Percentiles rank a stretch among this genome's conserved stretches.
Conservation (phyloP, 2,113 vertebrate genomes). For the Piprites chloris region DNA sequence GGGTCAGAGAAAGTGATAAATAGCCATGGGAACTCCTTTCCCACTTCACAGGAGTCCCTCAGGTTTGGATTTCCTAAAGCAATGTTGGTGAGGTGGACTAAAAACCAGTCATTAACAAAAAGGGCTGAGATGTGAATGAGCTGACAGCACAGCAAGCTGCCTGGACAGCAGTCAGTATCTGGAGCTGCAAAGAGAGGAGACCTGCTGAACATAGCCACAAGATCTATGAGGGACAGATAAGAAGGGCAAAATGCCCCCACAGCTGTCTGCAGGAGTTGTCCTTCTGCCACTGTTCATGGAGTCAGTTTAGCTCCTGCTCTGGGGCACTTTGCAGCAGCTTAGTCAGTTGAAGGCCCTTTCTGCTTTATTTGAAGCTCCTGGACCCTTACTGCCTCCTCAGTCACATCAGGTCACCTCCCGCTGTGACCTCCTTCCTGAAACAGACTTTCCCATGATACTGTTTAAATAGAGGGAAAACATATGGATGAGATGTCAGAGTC, state of each 20-base stretch:
- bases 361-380: not conserved
- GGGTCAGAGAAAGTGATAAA: not conserved
- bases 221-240: accelerated
- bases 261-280: not conserved
- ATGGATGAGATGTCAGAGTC: not conserved
- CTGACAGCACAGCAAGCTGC: accelerated
- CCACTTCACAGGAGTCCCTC: not conserved
- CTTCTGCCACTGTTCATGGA: not conserved
- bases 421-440: not conserved
- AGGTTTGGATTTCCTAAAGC: not conserved
- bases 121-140: not conserved
- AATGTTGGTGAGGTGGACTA: not conserved
- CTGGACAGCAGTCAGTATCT: not conserved
- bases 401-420: not conserved
- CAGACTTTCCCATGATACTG: not conserved
- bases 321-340: accelerated
- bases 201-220: not conserved
- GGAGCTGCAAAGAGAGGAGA: not conserved
- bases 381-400: not conserved
- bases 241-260: not conserved
- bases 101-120: not conserved
- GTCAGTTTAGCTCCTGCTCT: not conserved
- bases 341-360: not conserved
- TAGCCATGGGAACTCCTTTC: not conserved
- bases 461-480: not conserved